phyloP scores from a whole-genome alignment of 2,888 invertebrate species.

The Agriotes lineatus region DNA sequence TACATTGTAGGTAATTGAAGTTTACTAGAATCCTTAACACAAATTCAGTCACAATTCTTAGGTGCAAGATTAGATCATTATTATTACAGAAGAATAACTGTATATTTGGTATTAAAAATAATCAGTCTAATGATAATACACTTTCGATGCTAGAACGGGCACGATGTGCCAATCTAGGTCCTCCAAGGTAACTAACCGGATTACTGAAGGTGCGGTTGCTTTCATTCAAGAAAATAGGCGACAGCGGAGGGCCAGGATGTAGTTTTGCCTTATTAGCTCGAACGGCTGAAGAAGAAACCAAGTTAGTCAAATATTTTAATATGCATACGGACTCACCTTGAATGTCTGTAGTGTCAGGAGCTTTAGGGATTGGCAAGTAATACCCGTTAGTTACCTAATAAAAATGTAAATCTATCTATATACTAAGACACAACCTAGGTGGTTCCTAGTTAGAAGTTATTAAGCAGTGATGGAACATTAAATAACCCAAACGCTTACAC shows the following conservation, averaged over 20 bases:
- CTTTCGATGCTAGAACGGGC: conserved; percentile 76
- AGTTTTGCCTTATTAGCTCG: background rate
- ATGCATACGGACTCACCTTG: no score
- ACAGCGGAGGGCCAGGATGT: conserved; percentile 38
- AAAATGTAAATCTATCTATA: conserved; percentile 18
- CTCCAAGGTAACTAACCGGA: conserved; percentile 79
- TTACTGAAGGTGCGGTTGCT: conserved; percentile 72
- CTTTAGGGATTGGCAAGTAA: conserved; percentile 8
- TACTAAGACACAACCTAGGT: background rate
- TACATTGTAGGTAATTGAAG: background rate
- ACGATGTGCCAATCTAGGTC: conserved; percentile 69
- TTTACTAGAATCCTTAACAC: background rate
- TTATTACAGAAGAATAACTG: background rate
- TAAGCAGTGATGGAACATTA: conserved; percentile 21
- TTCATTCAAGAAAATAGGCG: conserved; percentile 70
- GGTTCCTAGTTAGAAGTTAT: background rate
- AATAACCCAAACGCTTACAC: conserved; percentile 40
- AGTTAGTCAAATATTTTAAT: no score
- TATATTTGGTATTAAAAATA: conserved; percentile 20
- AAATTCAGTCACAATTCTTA: conserved; percentile 8
- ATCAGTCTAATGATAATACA: conserved; percentile 75
- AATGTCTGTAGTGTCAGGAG: no score
- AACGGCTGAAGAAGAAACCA: no score
- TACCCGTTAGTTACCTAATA: conserved; percentile 40
- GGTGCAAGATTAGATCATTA: background rate